Percentiles rank a stretch among this genome's conserved stretches.
These are phyloP conservation scores for Drosophila paranaensis DNA, from an alignment of 2,888 invertebrate genomes.

Conservation along the genomic window DNA sequence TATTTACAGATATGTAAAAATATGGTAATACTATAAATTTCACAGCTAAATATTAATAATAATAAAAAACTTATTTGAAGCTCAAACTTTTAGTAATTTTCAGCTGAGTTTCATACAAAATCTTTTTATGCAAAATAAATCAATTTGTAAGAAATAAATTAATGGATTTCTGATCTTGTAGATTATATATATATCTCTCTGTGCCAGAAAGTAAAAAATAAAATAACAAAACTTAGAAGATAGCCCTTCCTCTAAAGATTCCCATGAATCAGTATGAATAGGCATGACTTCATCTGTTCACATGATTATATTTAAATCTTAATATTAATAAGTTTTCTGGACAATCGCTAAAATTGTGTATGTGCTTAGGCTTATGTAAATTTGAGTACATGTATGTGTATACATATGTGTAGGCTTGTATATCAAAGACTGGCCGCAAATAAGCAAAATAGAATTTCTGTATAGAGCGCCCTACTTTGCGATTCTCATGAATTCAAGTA, in stretches of 20 bases:
- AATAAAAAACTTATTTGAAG: too few relatives aligned
- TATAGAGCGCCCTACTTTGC: neutral
- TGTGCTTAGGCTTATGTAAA: neutral
- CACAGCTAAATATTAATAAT: too few relatives aligned
- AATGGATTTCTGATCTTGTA: neutral
- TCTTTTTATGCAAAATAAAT: neutral
- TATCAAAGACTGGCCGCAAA: neutral
- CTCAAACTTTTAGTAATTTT: too few relatives aligned
- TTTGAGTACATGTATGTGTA: too few relatives aligned
- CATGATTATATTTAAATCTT: neutral
- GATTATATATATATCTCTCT: neutral
- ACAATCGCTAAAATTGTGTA: neutral
- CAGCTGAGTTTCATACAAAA: neutral
- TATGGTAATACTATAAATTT: too few relatives aligned
- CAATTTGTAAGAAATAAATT: neutral
- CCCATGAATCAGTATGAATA: neutral
- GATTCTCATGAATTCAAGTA: conserved; percentile 8
- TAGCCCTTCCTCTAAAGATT: neutral
- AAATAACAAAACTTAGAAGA: neutral
- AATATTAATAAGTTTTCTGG: neutral
- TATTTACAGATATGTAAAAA: too few relatives aligned
- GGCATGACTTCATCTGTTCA: neutral
- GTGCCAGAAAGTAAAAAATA: too few relatives aligned
- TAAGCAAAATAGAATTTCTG: neutral
- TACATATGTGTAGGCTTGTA: too few relatives aligned